Evolutionary conservation across 1,140 invertebrate genomes (phyloP).

Genomic region (Lethocerus indicus): DNA sequence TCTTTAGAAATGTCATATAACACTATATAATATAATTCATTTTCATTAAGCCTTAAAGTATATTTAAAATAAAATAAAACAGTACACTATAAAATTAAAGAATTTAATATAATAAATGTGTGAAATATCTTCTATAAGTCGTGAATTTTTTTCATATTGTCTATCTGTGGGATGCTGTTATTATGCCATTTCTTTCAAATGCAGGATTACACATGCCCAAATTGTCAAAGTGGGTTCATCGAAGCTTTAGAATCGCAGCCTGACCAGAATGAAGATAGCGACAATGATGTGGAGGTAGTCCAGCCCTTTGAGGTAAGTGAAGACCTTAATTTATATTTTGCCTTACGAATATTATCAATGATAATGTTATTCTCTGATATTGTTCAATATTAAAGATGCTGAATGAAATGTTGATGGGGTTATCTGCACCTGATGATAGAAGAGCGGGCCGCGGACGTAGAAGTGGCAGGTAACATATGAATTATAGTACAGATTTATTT

Average conservation of each 20-base stretch:
- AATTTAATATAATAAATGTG: too few species aligned
- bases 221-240: slow-evolving; percentile 72
- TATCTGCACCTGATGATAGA: slow-evolving; percentile 5
- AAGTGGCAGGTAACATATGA: slow-evolving; percentile 4
- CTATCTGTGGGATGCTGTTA: not conserved
- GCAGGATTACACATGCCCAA: slow-evolving; percentile 80
- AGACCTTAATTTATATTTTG: not conserved
- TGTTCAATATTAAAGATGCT: slow-evolving; percentile 10
- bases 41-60: too few species aligned
- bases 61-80: too few species aligned
- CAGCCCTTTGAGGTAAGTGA: slow-evolving; percentile 14
- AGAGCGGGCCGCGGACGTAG: slow-evolving; percentile 3
- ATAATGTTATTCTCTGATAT: slow-evolving; percentile 2
- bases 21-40: too few species aligned
- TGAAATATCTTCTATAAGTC: too few species aligned
- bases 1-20: too few species aligned
- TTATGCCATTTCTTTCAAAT: slow-evolving; percentile 20
- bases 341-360: not conserved
- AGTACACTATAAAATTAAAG: too few species aligned
- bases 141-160: too few species aligned
- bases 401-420: slow-evolving; percentile 14
- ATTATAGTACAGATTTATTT: too few species aligned
- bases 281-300: slow-evolving; percentile 15
- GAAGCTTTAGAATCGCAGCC: slow-evolving; percentile 35
- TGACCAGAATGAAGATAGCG: slow-evolving; percentile 15